phyloP scores from a whole-genome alignment of 2,113 vertebrate genomes.

The Bufo bufo region DNA sequence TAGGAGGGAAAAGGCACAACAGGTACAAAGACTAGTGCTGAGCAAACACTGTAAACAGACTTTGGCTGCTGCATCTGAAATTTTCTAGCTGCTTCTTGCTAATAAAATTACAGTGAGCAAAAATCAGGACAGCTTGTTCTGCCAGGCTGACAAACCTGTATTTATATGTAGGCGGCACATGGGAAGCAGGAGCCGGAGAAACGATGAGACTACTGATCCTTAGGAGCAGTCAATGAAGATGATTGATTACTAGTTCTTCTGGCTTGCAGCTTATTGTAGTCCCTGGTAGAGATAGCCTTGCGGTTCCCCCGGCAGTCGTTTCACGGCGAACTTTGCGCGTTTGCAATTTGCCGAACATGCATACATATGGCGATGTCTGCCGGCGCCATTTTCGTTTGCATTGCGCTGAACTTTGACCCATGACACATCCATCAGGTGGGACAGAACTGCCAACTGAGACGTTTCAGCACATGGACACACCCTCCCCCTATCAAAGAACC shows the following conservation, averaged over 20 bases:
- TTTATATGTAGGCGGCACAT: conserved; percentile 14
- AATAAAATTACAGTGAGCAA: neutral
- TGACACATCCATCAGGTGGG: no score
- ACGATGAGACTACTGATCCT: neutral
- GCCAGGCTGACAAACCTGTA: neutral
- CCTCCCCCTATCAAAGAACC: no score
- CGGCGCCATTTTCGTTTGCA: no score
- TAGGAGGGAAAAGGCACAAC: neutral
- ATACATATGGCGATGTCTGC: no score
- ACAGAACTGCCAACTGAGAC: no score
- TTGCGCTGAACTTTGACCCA: no score
- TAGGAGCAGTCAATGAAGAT: neutral
- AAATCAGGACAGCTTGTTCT: neutral
- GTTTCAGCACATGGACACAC: no score
- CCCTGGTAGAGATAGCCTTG: neutral
- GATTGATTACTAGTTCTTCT: neutral
- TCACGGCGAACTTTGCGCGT: no score
- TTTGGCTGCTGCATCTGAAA: conserved; percentile 5
- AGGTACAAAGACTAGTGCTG: neutral
- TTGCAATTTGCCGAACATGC: no score
- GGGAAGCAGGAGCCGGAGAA: neutral
- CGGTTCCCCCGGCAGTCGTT: no score
- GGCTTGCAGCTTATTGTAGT: neutral
- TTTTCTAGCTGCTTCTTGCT: conserved; percentile 27
- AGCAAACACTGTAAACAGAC: conserved; percentile 37